Conservation (phyloP, 2,113 vertebrate genomes). For the Sclerurus mexicanus region DNA sequence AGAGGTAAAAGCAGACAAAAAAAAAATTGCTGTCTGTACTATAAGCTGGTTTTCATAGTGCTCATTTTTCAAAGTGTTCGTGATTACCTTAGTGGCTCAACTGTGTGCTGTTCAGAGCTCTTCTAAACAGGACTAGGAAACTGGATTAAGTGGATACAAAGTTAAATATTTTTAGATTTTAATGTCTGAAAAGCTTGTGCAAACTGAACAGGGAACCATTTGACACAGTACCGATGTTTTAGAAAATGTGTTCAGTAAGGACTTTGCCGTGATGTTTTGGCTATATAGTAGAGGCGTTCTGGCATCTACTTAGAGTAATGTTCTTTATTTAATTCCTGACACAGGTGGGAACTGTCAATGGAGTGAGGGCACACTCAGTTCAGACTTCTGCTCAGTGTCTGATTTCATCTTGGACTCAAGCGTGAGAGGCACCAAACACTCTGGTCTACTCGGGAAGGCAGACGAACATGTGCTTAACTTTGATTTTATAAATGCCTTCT, state of each 20-base stretch:
- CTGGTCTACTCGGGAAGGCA: neutral
- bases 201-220: neutral
- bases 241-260: neutral
- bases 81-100: neutral
- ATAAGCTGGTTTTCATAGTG: neutral
- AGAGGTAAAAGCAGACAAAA: neutral
- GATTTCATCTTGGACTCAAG: neutral
- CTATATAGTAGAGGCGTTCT: neutral
- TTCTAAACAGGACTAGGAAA: neutral
- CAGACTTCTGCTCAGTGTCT: neutral
- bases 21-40: neutral
- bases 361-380: accelerated
- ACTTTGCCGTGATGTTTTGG: neutral
- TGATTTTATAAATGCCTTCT: neutral
- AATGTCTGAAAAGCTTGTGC: neutral
- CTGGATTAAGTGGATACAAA: neutral
- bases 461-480: neutral
- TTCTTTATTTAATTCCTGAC: neutral
- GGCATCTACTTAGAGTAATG: neutral
- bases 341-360: neutral
- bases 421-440: neutral
- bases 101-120: neutral
- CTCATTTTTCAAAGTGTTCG: neutral
- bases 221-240: neutral
- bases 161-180: neutral